phyloP scores from a whole-genome alignment of 1,140 invertebrate species.

The Diabrotica undecimpunctata region DNA sequence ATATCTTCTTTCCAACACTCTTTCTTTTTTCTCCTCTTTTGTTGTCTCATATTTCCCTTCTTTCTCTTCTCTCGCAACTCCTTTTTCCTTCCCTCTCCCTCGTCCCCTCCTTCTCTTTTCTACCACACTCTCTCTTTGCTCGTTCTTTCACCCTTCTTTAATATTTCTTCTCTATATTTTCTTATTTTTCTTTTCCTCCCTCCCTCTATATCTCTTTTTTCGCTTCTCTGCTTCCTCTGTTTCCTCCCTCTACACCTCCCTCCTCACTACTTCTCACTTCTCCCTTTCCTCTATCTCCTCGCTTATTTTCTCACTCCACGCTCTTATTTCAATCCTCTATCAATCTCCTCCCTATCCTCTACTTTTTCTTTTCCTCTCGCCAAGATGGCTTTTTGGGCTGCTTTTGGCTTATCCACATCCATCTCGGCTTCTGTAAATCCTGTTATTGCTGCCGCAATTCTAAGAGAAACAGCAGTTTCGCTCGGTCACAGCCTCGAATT shows the following conservation, averaged over 20 bases:
- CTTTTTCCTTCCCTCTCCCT: not conserved
- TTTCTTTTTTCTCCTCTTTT: not conserved
- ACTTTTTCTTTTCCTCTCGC: not conserved
- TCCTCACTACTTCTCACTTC: no score
- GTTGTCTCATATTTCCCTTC: not conserved
- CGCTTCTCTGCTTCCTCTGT: not conserved
- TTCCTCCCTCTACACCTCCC: no score
- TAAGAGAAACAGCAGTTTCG: no score
- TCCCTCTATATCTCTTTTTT: not conserved
- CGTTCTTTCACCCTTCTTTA: not conserved
- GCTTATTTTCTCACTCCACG: not conserved
- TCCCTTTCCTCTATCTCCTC: no score
- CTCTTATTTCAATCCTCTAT: not conserved
- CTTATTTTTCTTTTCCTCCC: not conserved
- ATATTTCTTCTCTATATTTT: not conserved
- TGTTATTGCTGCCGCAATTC: no score
- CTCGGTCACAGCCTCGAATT: no score
- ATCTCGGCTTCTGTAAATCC: no score
- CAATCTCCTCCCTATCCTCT: not conserved
- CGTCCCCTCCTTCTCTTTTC: not conserved
- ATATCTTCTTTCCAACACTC: not conserved
- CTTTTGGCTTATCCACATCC: no score
- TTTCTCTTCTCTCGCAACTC: not conserved
- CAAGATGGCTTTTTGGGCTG: no score
- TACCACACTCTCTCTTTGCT: not conserved